Evolutionary conservation across 2,888 invertebrate species (phyloP), one percentile per base, ranked within the genome.

Genomic region (Patella pellucida): DNA sequence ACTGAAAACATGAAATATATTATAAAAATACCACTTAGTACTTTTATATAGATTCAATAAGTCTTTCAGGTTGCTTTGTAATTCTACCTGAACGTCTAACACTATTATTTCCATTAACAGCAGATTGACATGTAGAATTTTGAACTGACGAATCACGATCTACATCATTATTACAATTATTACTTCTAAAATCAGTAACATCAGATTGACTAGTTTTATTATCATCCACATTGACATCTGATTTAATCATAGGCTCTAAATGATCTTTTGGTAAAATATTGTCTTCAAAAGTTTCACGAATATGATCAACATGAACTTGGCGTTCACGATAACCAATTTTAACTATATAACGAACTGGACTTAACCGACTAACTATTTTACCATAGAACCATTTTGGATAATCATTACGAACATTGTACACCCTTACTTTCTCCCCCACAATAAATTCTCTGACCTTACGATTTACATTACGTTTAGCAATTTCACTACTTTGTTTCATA

Each of bases 371-470:
- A 11, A 56, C 56, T n/a, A 56, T 56, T 56, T 19, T 56, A 56
- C 56, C 56, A 56, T 56, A 56, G 4, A n/a, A 12, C 56, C 56
- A 56, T 56, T 56, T 56, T n/a, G 56, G 56, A 56, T 11, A 56
- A 56, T 56, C 19, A 56, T 19, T 56, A n/a, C 56, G 16, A n/a
- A 56, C 56, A 62, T 62, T 62, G 15, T 16, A n/a, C n/a, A 62
- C 23, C 23, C 62, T 62, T 62, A 62, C 62, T 62, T 62, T 62
- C 62, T 62, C 62, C n/a, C 62, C 62, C 23, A 19, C 62, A 62
- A 62, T 23, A 62, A 62, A 62, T 62, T 62, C 19, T 62, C n/a
- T 62, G 23, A 62, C 62, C 62, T 62, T 62, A 62, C 62, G 62
- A 16, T 62, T 62, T 1, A n/a, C 62, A 62, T 62, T 62, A 62